These are phyloP conservation scores for Amblyopsis rosae DNA, from an alignment of 2,113 vertebrate genomes.

Conservation along the genomic window DNA sequence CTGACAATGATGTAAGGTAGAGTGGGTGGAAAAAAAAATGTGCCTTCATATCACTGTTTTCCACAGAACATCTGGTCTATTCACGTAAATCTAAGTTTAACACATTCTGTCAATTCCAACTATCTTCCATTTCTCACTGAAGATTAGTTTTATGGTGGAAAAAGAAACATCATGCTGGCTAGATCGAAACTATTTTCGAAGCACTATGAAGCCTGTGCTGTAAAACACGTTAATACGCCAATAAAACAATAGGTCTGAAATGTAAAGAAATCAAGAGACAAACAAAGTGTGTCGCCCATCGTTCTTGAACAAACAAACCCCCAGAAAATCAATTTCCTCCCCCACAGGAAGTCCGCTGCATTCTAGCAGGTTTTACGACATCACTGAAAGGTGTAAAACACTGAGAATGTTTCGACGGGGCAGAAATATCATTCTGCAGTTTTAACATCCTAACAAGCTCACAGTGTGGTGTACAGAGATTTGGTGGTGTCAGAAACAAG, in stretches of 20 bases:
- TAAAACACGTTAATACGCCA: slow-evolving; percentile 39
- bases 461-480: slow-evolving; percentile 3
- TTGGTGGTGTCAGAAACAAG: slow-evolving; percentile 24
- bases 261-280: slow-evolving; percentile 18
- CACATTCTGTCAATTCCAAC: slow-evolving; percentile 21
- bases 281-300: slow-evolving; percentile 25
- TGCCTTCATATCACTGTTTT: slow-evolving; percentile 24
- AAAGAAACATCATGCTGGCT: slow-evolving; percentile 14
- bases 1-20: slow-evolving; percentile 30
- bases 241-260: slow-evolving; percentile 42
- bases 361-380: slow-evolving; percentile 37
- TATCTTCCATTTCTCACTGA: slow-evolving; percentile 7
- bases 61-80: slow-evolving; percentile 39
- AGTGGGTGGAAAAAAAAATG: slow-evolving; percentile 25
- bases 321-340: slow-evolving; percentile 57
- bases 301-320: slow-evolving; percentile 48
- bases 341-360: slow-evolving; percentile 53
- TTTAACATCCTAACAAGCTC: slow-evolving; percentile 10
- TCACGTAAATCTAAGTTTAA: slow-evolving; percentile 33
- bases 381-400: slow-evolving; percentile 53
- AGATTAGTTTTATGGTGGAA: slow-evolving; percentile 18
- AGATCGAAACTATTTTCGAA: slow-evolving; percentile 27
- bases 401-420: slow-evolving; percentile 30
- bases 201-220: slow-evolving; percentile 24
- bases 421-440: slow-evolving; percentile 39